These are phyloP conservation scores for Cremastobaeus sp. DNA, from an alignment of 2,888 invertebrate species.

Conservation along the genomic window DNA sequence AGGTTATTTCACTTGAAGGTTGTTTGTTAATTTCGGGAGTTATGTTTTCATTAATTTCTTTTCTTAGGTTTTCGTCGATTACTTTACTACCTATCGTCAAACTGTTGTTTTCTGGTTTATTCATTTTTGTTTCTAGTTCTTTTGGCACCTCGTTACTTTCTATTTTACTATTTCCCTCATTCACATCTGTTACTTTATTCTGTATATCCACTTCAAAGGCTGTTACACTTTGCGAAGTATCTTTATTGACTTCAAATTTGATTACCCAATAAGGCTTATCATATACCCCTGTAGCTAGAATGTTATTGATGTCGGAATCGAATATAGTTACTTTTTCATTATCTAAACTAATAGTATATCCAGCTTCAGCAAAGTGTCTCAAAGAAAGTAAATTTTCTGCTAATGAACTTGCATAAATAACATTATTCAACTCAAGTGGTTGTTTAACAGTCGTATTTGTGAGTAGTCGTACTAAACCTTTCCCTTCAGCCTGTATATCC, in stretches of 20 bases:
- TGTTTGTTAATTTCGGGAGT: background rate
- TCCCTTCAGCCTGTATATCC: background rate
- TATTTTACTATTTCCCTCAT: background rate
- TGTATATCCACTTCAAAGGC: background rate
- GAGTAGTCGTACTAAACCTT: background rate
- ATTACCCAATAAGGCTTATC: conserved; percentile 28
- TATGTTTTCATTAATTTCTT: background rate
- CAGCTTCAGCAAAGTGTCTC: conserved; percentile 7
- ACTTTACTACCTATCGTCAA: no score
- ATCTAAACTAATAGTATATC: conserved; percentile 9
- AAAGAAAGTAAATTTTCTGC: conserved; percentile 10
- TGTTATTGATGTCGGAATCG: background rate
- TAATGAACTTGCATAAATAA: conserved; percentile 4
- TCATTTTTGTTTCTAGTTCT: no score
- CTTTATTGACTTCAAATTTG: background rate
- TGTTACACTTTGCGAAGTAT: background rate
- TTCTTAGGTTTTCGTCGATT: background rate
- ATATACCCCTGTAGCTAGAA: background rate
- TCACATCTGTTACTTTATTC: background rate
- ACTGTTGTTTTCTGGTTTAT: no score
- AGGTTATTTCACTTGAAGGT: background rate
- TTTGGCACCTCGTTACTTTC: no score
- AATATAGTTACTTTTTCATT: background rate
- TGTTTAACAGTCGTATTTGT: background rate
- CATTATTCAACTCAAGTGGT: background rate